These are phyloP conservation scores for Drosophila sulfurigaster DNA, from an alignment of 1,140 invertebrate species.

Conservation along the genomic window DNA sequence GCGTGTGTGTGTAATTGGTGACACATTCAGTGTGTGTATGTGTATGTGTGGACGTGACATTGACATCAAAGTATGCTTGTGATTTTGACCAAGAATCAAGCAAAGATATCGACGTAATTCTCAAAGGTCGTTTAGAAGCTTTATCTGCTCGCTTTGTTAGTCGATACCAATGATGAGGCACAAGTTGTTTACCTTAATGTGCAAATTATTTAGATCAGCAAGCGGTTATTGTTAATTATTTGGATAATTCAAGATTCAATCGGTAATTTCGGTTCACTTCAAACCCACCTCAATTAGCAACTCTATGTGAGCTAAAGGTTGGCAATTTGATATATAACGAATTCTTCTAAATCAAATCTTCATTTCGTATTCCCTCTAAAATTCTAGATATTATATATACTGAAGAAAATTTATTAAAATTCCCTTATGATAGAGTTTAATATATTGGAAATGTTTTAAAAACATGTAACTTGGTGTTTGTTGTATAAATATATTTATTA, in stretches of 20 bases:
- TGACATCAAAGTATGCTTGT: constrained; percentile 15
- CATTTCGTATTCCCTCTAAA: no score
- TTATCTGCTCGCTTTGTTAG: neutral
- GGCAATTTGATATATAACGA: no score
- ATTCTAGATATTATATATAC: no score
- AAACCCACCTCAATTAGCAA: no score
- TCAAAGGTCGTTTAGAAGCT: neutral
- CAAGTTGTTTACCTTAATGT: neutral
- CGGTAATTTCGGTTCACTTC: no score
- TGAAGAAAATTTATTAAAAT: no score
- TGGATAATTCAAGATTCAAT: neutral
- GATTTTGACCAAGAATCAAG: neutral
- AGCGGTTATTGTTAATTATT: neutral
- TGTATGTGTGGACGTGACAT: constrained; percentile 21
- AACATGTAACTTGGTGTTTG: neutral
- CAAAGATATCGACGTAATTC: neutral
- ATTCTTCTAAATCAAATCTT: no score
- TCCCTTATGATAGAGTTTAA: no score
- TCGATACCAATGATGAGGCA: neutral
- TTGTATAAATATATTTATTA: constrained; percentile 43
- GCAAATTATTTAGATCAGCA: neutral
- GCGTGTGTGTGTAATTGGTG: no score
- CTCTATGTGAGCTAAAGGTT: no score
- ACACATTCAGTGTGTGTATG: neutral
- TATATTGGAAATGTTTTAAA: no score